phyloP scores from a whole-genome alignment of 1,140 invertebrate genomes.

The Heliconius hewitsoni region DNA sequence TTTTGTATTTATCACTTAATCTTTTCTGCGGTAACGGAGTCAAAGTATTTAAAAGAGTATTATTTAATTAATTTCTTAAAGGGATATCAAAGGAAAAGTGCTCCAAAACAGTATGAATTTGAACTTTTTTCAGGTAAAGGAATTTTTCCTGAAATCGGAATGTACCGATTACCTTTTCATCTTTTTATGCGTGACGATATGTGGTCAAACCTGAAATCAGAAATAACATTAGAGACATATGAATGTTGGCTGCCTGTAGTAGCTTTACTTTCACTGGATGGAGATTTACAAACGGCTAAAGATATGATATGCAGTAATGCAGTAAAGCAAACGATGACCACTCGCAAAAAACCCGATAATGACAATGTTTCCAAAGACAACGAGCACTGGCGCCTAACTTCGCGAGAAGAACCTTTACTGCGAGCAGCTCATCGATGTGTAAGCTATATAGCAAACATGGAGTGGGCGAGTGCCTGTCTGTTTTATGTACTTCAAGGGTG shows the following conservation, averaged over 20 bases:
- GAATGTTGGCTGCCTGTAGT: constrained; percentile 76
- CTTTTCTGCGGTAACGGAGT: constrained; percentile 50
- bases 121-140: constrained; percentile 79
- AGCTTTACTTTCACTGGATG: constrained; percentile 64
- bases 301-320: constrained; percentile 81
- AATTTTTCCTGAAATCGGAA: constrained; percentile 78
- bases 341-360: constrained; percentile 57
- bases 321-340: constrained; percentile 79
- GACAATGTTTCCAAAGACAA: constrained; percentile 54
- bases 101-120: constrained; percentile 77
- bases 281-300: constrained; percentile 68
- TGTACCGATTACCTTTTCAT: constrained; percentile 76
- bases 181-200: constrained; percentile 75
- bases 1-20: constrained; percentile 73
- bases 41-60: constrained; percentile 68
- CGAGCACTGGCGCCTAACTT: constrained; percentile 69
- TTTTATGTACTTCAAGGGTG: constrained; percentile 79
- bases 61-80: constrained; percentile 75
- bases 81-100: constrained; percentile 69
- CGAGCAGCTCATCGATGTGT: constrained; percentile 75
- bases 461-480: constrained; percentile 79
- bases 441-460: constrained; percentile 76
- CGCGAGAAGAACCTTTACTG: constrained; percentile 68
- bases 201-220: constrained; percentile 79
- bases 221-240: constrained; percentile 78